phyloP scores from a whole-genome alignment of 2,113 vertebrate species.

The Eulemur rufifrons region DNA sequence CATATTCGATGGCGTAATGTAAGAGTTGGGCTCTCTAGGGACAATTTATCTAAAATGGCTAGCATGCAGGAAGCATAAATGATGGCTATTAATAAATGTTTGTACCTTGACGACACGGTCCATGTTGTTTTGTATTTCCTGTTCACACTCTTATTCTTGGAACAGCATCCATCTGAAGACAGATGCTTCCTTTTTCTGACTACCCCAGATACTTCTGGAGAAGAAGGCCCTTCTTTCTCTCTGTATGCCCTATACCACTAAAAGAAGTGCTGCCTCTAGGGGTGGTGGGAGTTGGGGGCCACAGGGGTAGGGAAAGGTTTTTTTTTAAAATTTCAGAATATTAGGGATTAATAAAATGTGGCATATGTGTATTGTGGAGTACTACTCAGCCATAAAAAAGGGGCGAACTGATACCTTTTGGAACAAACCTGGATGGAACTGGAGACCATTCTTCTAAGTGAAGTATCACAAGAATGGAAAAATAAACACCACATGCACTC shows the following conservation, averaged over 20 bases:
- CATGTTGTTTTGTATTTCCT: background rate
- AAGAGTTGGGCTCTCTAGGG: background rate
- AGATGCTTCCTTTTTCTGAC: background rate
- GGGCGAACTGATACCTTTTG: too few relatives aligned
- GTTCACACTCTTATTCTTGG: background rate
- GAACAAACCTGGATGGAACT: too few relatives aligned
- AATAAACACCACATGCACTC: too few relatives aligned
- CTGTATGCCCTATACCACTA: background rate
- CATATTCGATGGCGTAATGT: background rate
- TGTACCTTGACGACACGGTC: background rate
- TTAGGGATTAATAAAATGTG: too few relatives aligned
- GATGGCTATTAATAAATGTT: background rate
- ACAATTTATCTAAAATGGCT: background rate
- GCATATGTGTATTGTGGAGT: too few relatives aligned
- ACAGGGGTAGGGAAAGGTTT: background rate
- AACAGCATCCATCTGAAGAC: background rate
- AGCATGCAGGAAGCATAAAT: background rate
- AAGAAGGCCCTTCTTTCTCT: background rate
- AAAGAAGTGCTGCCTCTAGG: background rate
- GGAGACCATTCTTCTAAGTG: too few relatives aligned
- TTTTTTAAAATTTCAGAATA: too few relatives aligned
- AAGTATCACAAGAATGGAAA: too few relatives aligned
- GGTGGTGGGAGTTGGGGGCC: background rate
- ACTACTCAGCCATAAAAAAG: too few relatives aligned
- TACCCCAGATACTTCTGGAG: background rate